These are phyloP conservation scores for Syngnathus scovelli DNA, from an alignment of 2,113 vertebrate genomes.

Conservation along the genomic window DNA sequence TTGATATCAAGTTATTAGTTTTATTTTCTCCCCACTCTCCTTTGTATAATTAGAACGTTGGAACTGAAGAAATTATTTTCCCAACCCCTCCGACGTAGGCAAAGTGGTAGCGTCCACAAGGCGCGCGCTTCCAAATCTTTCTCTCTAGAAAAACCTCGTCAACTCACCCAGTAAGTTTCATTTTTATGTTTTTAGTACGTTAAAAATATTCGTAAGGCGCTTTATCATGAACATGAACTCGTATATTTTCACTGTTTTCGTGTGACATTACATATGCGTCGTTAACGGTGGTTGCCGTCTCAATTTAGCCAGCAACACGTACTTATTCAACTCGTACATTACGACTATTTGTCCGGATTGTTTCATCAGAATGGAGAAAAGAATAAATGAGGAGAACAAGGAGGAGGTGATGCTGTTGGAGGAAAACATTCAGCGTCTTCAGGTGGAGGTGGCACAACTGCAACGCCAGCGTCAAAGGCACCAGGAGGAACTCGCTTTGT, in stretches of 20 bases:
- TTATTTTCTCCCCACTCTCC: too few relatives aligned
- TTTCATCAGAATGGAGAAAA: conserved; percentile 7
- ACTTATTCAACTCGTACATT: background rate
- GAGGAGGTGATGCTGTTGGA: conserved; percentile 60
- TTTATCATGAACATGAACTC: background rate
- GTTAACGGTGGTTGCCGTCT: background rate
- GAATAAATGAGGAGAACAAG: conserved; percentile 22
- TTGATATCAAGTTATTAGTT: background rate
- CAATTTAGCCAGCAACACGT: background rate
- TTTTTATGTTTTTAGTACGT: background rate
- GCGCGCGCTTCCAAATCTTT: conserved; percentile 34
- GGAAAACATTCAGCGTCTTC: conserved; percentile 67
- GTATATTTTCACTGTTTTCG: background rate
- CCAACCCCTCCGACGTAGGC: background rate
- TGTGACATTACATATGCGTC: background rate
- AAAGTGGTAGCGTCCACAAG: conserved; percentile 37
- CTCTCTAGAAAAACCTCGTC: background rate
- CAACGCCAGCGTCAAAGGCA: conserved; percentile 49
- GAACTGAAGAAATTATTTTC: background rate
- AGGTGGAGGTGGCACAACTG: conserved; percentile 69
- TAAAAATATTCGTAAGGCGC: background rate
- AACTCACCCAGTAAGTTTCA: background rate
- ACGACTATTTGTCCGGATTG: background rate
- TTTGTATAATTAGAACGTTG: background rate
- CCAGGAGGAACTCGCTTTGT: conserved; percentile 34